Conservation (phyloP, 1,140 invertebrate species). For the Periplaneta americana region DNA sequence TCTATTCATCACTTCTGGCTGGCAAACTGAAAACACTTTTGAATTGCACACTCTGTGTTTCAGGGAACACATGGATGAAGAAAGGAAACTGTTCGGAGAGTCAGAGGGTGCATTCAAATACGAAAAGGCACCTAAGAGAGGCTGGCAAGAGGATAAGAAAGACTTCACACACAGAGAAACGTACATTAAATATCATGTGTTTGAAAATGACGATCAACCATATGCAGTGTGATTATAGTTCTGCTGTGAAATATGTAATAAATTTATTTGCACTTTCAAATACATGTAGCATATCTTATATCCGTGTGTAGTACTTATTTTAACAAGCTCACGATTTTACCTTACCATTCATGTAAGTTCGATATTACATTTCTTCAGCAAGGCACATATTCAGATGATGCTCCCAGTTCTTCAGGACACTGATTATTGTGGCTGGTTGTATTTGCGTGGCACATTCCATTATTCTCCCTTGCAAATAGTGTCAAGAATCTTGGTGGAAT, state of each 20-base stretch:
- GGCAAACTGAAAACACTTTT: neutral
- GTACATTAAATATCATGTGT: conserved; percentile 67
- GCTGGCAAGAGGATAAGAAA: conserved; percentile 71
- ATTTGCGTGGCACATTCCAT: too few species aligned
- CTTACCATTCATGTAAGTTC: too few species aligned
- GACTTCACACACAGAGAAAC: conserved; percentile 72
- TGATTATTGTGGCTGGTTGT: too few species aligned
- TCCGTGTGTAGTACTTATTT: too few species aligned
- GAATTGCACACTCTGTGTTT: neutral
- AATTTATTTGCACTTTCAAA: neutral
- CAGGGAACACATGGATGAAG: conserved; percentile 63
- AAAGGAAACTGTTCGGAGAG: conserved; percentile 64
- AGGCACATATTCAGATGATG: too few species aligned
- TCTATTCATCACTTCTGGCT: too few species aligned
- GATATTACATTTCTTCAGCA: too few species aligned
- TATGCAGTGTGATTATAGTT: conserved; percentile 45
- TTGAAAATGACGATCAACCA: conserved; percentile 61
- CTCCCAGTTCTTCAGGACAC: too few species aligned
- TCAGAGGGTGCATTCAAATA: conserved; percentile 64
- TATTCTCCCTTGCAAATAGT: too few species aligned
- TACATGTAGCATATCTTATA: neutral
- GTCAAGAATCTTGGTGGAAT: too few species aligned
- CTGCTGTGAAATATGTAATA: conserved; percentile 4
- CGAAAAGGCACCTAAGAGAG: conserved; percentile 66
- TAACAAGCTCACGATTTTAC: too few species aligned